Conservation (phyloP, 2,888 invertebrate species). For the Epinotia nisella region DNA sequence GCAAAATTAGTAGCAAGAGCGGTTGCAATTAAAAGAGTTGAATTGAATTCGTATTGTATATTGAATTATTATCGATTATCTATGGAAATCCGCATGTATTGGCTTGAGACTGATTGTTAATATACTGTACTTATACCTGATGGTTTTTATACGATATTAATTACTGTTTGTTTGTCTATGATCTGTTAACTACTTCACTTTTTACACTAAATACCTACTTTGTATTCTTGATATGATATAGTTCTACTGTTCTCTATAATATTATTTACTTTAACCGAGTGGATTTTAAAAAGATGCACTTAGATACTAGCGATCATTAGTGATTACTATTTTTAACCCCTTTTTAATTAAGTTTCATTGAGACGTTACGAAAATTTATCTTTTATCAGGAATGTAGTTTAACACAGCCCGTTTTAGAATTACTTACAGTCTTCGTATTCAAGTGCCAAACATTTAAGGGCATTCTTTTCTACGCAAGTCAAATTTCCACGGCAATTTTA, state of each 20-base stretch:
- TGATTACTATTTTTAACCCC: constrained; percentile 1
- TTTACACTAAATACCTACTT: constrained; percentile 39
- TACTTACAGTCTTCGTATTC: constrained; percentile 32
- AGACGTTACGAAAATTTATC: neutral
- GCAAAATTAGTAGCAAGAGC: constrained; percentile 13
- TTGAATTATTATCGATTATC: constrained; percentile 59
- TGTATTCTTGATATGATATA: constrained; percentile 41
- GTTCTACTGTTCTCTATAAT: constrained; percentile 25
- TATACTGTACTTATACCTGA: constrained; percentile 67
- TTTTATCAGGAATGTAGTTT: constrained; percentile 9
- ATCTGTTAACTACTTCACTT: constrained; percentile 42
- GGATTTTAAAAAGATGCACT: constrained; percentile 7
- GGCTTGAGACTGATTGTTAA: constrained; percentile 79
- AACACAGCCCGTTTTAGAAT: constrained; percentile 33
- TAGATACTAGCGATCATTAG: neutral
- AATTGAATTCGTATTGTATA: constrained; percentile 53
- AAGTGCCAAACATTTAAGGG: constrained; percentile 52
- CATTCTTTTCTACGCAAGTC: constrained; percentile 39
- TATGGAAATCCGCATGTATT: constrained; percentile 67
- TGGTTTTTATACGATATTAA: constrained; percentile 62
- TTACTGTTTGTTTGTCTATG: constrained; percentile 52
- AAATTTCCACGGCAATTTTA: neutral
- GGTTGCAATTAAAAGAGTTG: constrained; percentile 54
- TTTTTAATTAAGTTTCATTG: constrained; percentile 21
- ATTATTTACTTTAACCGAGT: constrained; percentile 22